phyloP scores from a whole-genome alignment of 1,140 invertebrate genomes.

The Trichomalopsis sarcophagae region DNA sequence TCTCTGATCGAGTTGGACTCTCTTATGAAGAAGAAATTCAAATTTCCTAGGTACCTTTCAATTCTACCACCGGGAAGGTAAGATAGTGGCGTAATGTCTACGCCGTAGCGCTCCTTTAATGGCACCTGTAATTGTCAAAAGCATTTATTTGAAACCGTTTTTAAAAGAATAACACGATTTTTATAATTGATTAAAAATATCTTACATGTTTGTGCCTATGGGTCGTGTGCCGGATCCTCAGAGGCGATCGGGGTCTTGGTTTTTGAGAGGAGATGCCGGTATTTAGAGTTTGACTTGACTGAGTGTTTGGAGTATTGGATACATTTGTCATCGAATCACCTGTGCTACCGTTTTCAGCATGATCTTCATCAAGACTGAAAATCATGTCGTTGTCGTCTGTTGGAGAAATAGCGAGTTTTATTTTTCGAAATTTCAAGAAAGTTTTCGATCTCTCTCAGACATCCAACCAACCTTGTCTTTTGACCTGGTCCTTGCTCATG shows the following conservation, averaged over 20 bases:
- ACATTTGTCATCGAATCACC: slow-evolving; percentile 26
- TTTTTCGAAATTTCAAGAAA: background rate
- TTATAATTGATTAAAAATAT: slow-evolving; percentile 13
- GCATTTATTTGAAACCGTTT: background rate
- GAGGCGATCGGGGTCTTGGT: slow-evolving; percentile 65
- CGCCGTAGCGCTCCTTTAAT: slow-evolving; percentile 82
- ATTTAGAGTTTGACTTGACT: slow-evolving; percentile 31
- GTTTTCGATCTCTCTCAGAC: background rate
- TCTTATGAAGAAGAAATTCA: slow-evolving; percentile 96
- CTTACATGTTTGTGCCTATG: slow-evolving; percentile 68
- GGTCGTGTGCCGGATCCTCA: slow-evolving; percentile 62
- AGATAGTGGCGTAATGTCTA: slow-evolving; percentile 90
- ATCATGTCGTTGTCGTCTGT: slow-evolving; percentile 77
- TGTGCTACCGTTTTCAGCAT: slow-evolving; percentile 57
- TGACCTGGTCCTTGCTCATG: slow-evolving; percentile 69
- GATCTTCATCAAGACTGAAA: slow-evolving; percentile 84
- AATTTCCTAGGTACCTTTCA: slow-evolving; percentile 91
- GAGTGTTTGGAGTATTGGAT: slow-evolving; percentile 37
- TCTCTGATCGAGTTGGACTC: slow-evolving; percentile 95
- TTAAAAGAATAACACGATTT: background rate
- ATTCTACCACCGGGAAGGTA: slow-evolving; percentile 88
- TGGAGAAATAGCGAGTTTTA: background rate
- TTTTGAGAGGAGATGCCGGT: slow-evolving; percentile 54
- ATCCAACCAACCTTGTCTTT: slow-evolving; percentile 62
- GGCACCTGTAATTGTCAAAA: slow-evolving; percentile 71